Percentiles rank a stretch among this genome's conserved stretches.
phyloP scores from a whole-genome alignment of 2,113 vertebrate genomes.

The Nematolebias whitei region DNA sequence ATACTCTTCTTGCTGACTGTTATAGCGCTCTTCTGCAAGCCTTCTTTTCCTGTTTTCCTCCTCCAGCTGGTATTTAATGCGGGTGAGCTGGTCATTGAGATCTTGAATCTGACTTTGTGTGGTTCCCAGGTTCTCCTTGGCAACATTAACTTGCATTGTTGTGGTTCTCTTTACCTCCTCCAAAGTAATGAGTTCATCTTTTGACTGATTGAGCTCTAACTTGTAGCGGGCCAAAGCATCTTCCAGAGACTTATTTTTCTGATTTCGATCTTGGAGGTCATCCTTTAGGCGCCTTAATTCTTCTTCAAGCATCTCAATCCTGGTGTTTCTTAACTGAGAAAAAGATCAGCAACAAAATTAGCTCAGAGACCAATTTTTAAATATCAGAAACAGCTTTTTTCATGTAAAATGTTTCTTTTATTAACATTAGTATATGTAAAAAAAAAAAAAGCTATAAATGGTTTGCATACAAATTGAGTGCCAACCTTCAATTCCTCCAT shows the following conservation, averaged over 20 bases:
- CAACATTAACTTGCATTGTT: conserved; percentile 79
- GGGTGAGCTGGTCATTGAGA: conserved; percentile 89
- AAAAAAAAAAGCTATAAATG: neutral
- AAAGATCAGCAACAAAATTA: conserved; percentile 14
- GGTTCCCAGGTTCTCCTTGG: conserved; percentile 88
- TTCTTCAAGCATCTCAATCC: conserved; percentile 93
- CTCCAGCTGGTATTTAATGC: conserved; percentile 88
- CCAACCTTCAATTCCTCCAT: conserved; percentile 96
- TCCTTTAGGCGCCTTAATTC: conserved; percentile 89
- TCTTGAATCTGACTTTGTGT: conserved; percentile 88
- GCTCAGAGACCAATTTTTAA: neutral
- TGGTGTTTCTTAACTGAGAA: conserved; percentile 91
- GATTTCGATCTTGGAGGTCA: conserved; percentile 83
- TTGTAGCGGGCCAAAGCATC: conserved; percentile 86
- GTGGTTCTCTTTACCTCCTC: conserved; percentile 88
- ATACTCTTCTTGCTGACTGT: conserved; percentile 91
- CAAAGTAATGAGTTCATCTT: conserved; percentile 84
- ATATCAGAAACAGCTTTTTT: neutral
- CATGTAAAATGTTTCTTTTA: too few species aligned
- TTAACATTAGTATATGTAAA: too few species aligned
- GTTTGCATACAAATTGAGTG: neutral
- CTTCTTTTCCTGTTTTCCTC: conserved; percentile 93
- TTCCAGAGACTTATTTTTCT: conserved; percentile 90
- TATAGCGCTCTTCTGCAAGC: conserved; percentile 91
- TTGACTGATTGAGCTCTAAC: conserved; percentile 85